A percentile compares a stretch with the other conserved stretches of the same genome.
phyloP scores from a whole-genome alignment of 2,113 vertebrate species.

The Crotalus tigris region DNA sequence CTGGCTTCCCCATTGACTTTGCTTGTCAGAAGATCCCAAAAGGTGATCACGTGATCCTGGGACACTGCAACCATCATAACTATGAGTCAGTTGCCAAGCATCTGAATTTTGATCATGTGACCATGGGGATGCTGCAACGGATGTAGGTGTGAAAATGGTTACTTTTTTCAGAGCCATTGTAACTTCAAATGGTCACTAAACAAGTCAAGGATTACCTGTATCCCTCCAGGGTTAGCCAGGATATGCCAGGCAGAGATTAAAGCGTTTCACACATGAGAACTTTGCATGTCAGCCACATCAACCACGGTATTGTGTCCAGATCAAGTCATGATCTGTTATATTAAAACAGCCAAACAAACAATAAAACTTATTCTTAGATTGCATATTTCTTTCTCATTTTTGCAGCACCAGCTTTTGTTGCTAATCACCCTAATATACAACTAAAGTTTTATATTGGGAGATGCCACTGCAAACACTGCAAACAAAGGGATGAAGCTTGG shows the following conservation, averaged over 20 bases:
- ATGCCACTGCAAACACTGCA: background rate
- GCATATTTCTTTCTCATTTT: background rate
- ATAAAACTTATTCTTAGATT: background rate
- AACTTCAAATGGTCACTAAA: too few relatives aligned
- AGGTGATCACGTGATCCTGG: too few relatives aligned
- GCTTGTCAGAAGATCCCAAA: too few relatives aligned
- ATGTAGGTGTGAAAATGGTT: too few relatives aligned
- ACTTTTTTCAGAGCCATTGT: too few relatives aligned
- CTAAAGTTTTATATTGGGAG: background rate
- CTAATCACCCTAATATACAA: background rate
- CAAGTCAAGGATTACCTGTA: too few relatives aligned
- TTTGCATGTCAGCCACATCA: constrained; percentile 55
- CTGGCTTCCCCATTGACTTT: too few relatives aligned
- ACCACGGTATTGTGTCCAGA: constrained; percentile 28
- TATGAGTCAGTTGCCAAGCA: too few relatives aligned
- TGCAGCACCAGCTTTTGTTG: background rate
- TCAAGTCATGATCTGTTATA: constrained; percentile 20
- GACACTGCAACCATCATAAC: too few relatives aligned
- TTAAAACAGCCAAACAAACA: background rate
- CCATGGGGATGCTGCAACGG: too few relatives aligned
- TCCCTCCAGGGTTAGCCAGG: constrained; percentile 61
- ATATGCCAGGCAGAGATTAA: constrained; percentile 28
- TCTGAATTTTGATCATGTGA: too few relatives aligned
- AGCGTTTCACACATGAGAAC: constrained; percentile 71
- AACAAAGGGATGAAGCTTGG: too few relatives aligned